Base-by-base conservation (phyloP, 1,140 invertebrate genomes). In the Steinernema feltiae region DNA sequence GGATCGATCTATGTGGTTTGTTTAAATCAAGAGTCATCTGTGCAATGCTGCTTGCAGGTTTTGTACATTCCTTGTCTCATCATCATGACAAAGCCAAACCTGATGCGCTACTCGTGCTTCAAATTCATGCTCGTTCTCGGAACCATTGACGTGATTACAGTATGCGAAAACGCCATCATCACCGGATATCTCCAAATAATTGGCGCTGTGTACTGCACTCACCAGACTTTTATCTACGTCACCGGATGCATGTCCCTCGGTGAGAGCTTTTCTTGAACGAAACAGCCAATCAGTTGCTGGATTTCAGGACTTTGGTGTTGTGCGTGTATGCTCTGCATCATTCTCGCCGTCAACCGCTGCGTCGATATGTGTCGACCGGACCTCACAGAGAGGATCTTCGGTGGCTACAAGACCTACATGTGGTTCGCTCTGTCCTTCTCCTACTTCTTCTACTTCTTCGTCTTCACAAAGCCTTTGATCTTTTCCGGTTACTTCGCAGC, bases 251-350 rank as follows among this genome's bases (percentile, higher is more conserved):
- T 46, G 7, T 46, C 41, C 41, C 41, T 46, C 41, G 41, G 41
- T 46, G n/a, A n/a, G 41, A 12, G 7, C n/a, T n/a, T 46, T 46
- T 46, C 7, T 46, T 46, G 7, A 46, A 46, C n/a, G 41, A 46
- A 46, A 46, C 41, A 46, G 41, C 7, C 41, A n/a, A 46, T 46
- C 7, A 12, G 7, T 30, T 48, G n/a, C 53, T 46, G 31, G 2
- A 18, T 73, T 53, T 30, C 46, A 73, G 72, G 72, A 30, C 63
- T 48, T 24, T 73, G 72, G 72, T 53, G 48, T 31, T 48, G 72
- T 2, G 48, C 72, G 1, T 73, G 72, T 32, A 53, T 53, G 18
- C 30, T 53, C 0, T 73, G 72, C 27, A 73, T 73, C 27, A 29
- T 73, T n/a, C 46, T 73, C 0, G 72, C 29, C 0, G 24, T 73